Base-by-base conservation (phyloP, 1,140 invertebrate genomes). In the Cyrtorhinus lividipennis region DNA sequence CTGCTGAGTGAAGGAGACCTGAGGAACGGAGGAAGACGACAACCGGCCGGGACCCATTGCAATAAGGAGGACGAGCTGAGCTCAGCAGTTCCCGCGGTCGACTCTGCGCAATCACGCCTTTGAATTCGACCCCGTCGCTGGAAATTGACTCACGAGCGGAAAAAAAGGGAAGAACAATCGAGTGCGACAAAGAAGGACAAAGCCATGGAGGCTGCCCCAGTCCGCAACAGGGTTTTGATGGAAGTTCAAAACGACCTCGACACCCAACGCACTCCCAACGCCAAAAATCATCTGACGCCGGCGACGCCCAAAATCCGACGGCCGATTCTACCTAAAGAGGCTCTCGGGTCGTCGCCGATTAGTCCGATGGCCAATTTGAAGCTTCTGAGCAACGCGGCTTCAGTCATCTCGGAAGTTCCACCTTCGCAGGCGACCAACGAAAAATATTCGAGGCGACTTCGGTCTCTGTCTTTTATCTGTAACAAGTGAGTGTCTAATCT, bases 331-430 rank as follows among this genome's bases (percentile, higher is more conserved):
- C 48, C 48, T 22, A 53, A 53, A 20, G 48, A 13, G 5, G 10
- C 48, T 22, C 48, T 69, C 75, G 76, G 8, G 48, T 53, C 48
- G 48, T 71, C 74, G 20, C 76, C 78, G 69, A 74, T 79, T 13
- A 80, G 79, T 15, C 79, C 79, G 23, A 81, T 73, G 46, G 79
- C 79, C 58, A 81, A 81, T 70, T 72, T 81, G 24, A 77, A 79
- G 69, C 67, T 81, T 26, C 71, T 81, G 27, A 81, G 78, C 3
- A 79, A 78, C 71, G 75, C 80, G 15, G 79, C 79, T 23, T 71
- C 70, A 2, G 45, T 48, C 45, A 38, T 56, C 24, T 30, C 23
- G 15, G 24, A 59, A 56, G 66, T 62, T 23, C 65, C 64, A 15
- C 24, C 44, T 45, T 64, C 60, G 18, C 23, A 22, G 48, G 10